Percentiles rank a stretch among this genome's conserved stretches.
phyloP scores from a whole-genome alignment of 2,888 invertebrate genomes.

The Sphinx pinastri region DNA sequence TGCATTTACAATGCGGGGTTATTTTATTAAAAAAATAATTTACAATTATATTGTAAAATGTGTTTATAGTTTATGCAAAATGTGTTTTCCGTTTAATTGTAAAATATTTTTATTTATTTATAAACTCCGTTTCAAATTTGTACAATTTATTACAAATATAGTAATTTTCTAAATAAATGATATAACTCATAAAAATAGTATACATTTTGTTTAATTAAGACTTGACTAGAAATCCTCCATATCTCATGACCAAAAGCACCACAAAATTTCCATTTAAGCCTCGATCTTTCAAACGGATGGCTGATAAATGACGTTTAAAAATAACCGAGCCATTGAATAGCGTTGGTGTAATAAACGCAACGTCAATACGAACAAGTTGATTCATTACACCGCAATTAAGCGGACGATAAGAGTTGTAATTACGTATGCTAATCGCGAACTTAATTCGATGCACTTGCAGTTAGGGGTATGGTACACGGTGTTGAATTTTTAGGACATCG shows the following conservation, averaged over 20 bases:
- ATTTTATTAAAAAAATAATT: neutral
- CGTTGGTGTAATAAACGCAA: conserved; percentile 42
- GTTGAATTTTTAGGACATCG: neutral
- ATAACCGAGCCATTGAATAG: conserved; percentile 28
- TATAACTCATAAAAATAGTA: no score
- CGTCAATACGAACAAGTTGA: conserved; percentile 63
- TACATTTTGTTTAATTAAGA: no score
- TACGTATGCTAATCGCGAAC: conserved; percentile 80
- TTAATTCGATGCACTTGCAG: conserved; percentile 67
- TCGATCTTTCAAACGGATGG: conserved; percentile 18
- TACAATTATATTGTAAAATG: neutral
- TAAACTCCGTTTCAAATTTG: no score
- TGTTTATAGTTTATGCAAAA: no score
- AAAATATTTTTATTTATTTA: no score
- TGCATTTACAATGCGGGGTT: conserved; percentile 49
- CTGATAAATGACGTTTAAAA: conserved; percentile 29
- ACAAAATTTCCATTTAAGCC: conserved; percentile 27
- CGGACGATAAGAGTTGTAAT: conserved; percentile 76
- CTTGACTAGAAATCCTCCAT: neutral
- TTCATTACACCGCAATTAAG: conserved; percentile 80
- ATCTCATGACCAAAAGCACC: neutral
- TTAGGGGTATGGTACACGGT: conserved; percentile 8
- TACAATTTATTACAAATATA: no score
- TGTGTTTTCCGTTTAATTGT: no score
- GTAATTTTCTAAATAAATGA: no score